Evolutionary conservation across 2,888 invertebrate genomes (phyloP), one percentile per base, ranked within the genome.

Genomic region (Cataglyphis livida): DNA sequence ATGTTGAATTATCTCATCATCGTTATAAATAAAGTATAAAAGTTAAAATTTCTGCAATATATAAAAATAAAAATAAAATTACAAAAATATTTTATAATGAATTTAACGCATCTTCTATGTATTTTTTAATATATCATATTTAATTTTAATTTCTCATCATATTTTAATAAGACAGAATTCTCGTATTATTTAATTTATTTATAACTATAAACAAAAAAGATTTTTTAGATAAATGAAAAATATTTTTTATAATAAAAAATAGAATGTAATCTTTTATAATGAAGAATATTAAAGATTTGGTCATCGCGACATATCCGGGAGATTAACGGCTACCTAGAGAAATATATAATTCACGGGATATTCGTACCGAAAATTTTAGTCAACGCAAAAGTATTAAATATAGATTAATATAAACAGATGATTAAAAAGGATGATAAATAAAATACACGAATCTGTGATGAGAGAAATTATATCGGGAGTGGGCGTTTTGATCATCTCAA

Each of bases 401-500:
- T 79, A 78, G 28, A 32, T 32, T 25, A 15, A 51, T 51, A n/a
- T 28, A 59, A 21, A 18, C 32, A 15, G 41, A 4, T 65, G 66
- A 76, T 66, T 76, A 54, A 57, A 57, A 32, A 6, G n/a, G n/a
- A 10, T 44, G 44, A 18, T 48, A 73, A 79, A 79, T 73, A 59
- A 73, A 73, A 32, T 32, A 44, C 2, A 12, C 21, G 44, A 32
- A 71, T 3, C 9, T 7, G n/a, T 7, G 18, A 12, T 28, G 25
- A 64, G 32, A n/a, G 48, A 70, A 57, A 73, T 59, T 71, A 44
- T 28, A 18, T 1, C 12, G 35, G n/a, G n/a, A 44, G 21, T 25
- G 21, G 1, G 35, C 21, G 44, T 59, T 76, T 57, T 54, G 70
- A 21, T 54, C 0, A 41, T 32, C 28, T 3, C 57, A 57, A 38